phyloP scores from a whole-genome alignment of 1,140 invertebrate genomes.

The Venustaconcha ellipsiformis region DNA sequence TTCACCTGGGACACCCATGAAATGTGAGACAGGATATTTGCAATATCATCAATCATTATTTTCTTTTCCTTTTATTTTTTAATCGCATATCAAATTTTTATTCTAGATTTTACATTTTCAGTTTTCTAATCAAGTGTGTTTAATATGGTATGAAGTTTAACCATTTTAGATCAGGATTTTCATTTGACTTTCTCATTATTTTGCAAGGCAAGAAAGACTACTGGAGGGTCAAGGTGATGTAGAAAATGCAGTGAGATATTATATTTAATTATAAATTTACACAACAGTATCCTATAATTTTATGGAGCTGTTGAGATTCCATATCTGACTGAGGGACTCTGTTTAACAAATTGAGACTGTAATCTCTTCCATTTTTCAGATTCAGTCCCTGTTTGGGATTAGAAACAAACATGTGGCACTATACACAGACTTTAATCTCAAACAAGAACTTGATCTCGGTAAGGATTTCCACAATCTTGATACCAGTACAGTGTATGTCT shows the following conservation, averaged over 20 bases:
- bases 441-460: conserved; percentile 31
- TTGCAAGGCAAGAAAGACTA: no score
- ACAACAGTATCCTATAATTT: no score
- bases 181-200: no score
- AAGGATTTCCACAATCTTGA: conserved; percentile 25
- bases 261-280: no score
- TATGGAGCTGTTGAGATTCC: no score
- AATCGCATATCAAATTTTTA: not conserved
- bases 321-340: no score
- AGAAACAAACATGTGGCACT: conserved; percentile 44
- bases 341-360: not conserved
- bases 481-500: conserved; percentile 50
- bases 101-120: not conserved
- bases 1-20: no score
- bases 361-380: conserved; percentile 26
- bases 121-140: no score
- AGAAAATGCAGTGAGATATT: no score
- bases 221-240: no score
- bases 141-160: no score
- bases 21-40: not conserved
- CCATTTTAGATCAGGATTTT: no score
- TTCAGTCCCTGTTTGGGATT: conserved; percentile 55
- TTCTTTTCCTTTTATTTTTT: not conserved
- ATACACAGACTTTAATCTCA: conserved; percentile 41
- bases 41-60: not conserved